A percentile compares a stretch with the other conserved stretches of the same genome.
These are phyloP conservation scores for Heterotis niloticus DNA, from an alignment of 2,113 vertebrate species.

Conservation along the genomic window DNA sequence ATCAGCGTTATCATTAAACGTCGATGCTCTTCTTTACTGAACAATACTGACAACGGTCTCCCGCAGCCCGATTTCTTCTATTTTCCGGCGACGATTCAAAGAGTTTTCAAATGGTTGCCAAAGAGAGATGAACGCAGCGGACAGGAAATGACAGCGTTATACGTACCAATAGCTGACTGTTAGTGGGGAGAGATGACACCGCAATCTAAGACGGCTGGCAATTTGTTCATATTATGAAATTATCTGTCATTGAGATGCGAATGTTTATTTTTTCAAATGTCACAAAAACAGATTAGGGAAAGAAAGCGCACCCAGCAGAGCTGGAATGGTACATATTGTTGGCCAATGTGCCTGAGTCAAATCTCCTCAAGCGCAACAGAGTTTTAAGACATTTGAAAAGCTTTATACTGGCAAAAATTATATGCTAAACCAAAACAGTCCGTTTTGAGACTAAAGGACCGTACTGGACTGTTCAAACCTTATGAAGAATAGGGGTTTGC, in stretches of 20 bases:
- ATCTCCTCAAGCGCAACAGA: too few species aligned
- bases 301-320: too few species aligned
- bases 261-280: background rate
- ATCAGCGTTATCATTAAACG: background rate
- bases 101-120: background rate
- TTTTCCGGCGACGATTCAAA: constrained; percentile 7
- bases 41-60: background rate
- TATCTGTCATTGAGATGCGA: background rate
- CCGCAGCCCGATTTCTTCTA: background rate
- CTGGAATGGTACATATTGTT: background rate
- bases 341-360: background rate
- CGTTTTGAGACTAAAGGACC: too few species aligned
- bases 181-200: background rate
- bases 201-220: background rate
- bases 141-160: background rate
- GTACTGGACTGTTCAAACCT: too few species aligned
- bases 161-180: background rate
- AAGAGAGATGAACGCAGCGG: background rate
- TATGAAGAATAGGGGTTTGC: too few species aligned
- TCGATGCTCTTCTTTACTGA: background rate
- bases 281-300: background rate
- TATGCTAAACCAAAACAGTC: too few species aligned
- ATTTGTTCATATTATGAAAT: background rate
- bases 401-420: too few species aligned
- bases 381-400: too few species aligned